A percentile compares a stretch with the other conserved stretches of the same genome.
These are phyloP conservation scores for Parelbella ahira DNA, from an alignment of 2,888 invertebrate genomes.

Conservation along the genomic window DNA sequence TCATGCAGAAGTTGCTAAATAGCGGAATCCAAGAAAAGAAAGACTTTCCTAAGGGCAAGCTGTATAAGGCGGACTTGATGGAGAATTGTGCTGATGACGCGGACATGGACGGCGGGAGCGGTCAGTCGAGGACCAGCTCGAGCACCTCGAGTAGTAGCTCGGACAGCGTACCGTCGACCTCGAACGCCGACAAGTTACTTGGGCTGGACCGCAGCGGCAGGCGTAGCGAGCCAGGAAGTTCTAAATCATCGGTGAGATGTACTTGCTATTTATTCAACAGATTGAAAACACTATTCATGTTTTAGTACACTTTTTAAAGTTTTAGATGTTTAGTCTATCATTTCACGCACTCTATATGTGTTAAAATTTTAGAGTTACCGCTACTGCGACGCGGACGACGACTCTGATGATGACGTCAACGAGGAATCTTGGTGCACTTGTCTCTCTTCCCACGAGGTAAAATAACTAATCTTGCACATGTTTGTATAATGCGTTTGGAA, in stretches of 20 bases:
- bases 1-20: constrained; percentile 66
- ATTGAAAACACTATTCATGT: too few relatives aligned
- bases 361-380: constrained; percentile 56
- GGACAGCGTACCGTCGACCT: constrained; percentile 66
- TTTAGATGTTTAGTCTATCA: too few relatives aligned
- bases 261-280: too few relatives aligned
- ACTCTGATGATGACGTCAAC: constrained; percentile 63
- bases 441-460: constrained; percentile 67
- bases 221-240: constrained; percentile 44
- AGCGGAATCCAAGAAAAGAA: constrained; percentile 62
- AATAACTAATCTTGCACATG: too few relatives aligned
- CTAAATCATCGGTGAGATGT: constrained; percentile 55
- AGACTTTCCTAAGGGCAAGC: constrained; percentile 65
- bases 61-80: constrained; percentile 60
- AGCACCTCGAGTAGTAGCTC: constrained; percentile 65
- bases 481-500: too few relatives aligned
- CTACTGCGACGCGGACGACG: constrained; percentile 59
- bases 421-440: constrained; percentile 70
- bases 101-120: constrained; percentile 45
- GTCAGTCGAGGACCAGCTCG: constrained; percentile 58
- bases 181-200: constrained; percentile 66
- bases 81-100: constrained; percentile 48
- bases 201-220: constrained; percentile 55
- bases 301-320: too few relatives aligned
- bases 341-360: too few relatives aligned